Percentiles rank a stretch among this genome's conserved stretches.
Evolutionary conservation across 2,888 invertebrate genomes (phyloP).

Genomic region (Caenorhabditis sp.): DNA sequence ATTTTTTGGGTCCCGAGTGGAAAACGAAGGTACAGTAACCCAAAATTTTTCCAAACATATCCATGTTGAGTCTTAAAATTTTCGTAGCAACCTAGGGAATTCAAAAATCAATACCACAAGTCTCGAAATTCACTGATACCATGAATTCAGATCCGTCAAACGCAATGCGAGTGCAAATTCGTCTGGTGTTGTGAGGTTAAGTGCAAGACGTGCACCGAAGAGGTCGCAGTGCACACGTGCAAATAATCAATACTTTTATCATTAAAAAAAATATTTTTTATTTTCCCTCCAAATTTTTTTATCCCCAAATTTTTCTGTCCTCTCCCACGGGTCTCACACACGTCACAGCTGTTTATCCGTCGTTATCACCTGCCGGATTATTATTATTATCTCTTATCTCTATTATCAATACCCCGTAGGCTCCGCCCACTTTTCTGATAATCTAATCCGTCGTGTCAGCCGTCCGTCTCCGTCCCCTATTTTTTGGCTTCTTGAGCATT

Average conservation of each 20-base stretch:
- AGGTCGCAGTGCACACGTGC: constrained; percentile 74
- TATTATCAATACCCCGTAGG: too few species aligned
- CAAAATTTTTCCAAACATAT: neutral
- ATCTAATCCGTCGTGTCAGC: constrained; percentile 1
- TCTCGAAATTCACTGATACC: constrained; percentile 6
- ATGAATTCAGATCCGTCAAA: constrained; percentile 56
- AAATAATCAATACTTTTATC: constrained; percentile 53
- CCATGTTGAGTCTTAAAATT: neutral
- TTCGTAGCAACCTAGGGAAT: neutral
- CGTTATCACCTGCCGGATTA: neutral
- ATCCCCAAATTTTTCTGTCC: neutral
- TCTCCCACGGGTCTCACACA: constrained; percentile 1
- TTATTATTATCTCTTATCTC: constrained; percentile 4
- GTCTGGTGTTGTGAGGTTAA: constrained; percentile 83
- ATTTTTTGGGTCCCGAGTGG: too few species aligned
- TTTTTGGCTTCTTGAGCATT: neutral
- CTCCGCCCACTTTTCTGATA: neutral
- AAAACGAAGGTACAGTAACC: neutral
- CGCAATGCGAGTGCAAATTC: constrained; percentile 82
- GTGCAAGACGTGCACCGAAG: constrained; percentile 74
- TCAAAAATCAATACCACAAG: neutral
- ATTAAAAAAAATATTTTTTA: neutral
- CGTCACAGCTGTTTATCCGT: constrained; percentile 10
- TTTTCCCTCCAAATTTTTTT: neutral
- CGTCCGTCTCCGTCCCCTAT: too few species aligned